A percentile compares a stretch with the other conserved stretches of the same genome.
Conservation (phyloP, 2,797 vertebrate species). For the Ibycter americanus region DNA sequence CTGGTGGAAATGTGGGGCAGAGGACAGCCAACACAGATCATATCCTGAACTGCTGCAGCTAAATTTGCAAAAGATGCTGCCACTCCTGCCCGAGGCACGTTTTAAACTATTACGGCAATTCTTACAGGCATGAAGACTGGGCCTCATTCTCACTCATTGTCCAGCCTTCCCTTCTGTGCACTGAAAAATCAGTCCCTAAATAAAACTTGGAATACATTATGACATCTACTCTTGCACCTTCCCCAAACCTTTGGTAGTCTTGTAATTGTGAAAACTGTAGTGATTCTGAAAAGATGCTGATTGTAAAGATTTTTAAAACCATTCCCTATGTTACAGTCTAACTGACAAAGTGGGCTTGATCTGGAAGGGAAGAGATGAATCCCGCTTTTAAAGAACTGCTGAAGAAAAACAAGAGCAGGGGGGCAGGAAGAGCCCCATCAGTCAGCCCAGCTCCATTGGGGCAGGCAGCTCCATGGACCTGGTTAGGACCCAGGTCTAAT, state of each 20-base stretch:
- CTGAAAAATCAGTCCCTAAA: background rate
- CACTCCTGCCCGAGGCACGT: background rate
- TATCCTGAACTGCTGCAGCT: background rate
- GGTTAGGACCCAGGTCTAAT: background rate
- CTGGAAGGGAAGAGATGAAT: background rate
- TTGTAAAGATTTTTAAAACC: background rate
- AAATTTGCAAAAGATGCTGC: background rate
- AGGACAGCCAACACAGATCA: background rate
- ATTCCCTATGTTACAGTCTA: background rate
- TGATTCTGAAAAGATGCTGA: background rate
- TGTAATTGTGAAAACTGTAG: background rate
- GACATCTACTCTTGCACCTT: background rate
- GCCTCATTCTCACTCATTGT: background rate
- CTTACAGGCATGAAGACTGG: background rate
- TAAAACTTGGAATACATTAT: background rate
- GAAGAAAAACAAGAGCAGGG: background rate
- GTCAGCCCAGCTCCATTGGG: fast-evolving
- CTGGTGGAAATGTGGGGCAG: background rate
- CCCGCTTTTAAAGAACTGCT: background rate
- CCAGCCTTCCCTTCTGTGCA: background rate
- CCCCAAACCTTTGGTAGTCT: background rate
- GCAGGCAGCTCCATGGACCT: background rate
- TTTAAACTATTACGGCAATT: background rate
- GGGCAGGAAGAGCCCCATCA: fast-evolving
- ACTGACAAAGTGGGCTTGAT: background rate